phyloP scores from a whole-genome alignment of 1,140 invertebrate genomes.

The Tribolium madens region DNA sequence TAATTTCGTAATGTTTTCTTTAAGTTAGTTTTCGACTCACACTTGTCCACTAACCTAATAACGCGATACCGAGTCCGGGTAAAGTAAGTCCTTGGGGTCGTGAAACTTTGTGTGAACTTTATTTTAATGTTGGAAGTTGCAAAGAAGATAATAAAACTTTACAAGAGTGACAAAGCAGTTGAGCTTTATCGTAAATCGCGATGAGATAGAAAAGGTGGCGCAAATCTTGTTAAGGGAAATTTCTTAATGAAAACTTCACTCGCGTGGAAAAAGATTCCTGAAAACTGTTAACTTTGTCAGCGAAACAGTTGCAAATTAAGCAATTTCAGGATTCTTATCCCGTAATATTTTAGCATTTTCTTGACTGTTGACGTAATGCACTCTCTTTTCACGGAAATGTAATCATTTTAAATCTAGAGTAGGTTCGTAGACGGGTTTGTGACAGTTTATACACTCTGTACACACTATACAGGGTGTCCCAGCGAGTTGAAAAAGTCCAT shows the following conservation, averaged over 20 bases:
- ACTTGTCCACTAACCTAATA: conserved; percentile 1
- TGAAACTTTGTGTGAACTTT: background rate
- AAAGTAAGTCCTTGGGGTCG: background rate
- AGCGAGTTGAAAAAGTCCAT: too few relatives aligned
- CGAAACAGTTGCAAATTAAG: background rate
- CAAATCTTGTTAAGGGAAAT: conserved; percentile 11
- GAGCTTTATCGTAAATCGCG: background rate
- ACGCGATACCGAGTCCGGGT: background rate
- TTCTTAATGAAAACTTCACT: conserved; percentile 6
- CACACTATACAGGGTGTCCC: background rate
- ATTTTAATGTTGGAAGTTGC: background rate
- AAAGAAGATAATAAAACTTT: conserved; percentile 23
- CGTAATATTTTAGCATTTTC: too few relatives aligned
- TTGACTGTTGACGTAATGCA: background rate
- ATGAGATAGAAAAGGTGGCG: background rate
- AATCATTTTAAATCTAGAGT: conserved; percentile 12
- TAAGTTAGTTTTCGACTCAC: conserved; percentile 4
- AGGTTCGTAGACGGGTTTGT: background rate
- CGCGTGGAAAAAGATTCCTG: background rate
- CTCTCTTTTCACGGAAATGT: background rate
- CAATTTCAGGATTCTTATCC: background rate
- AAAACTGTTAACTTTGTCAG: background rate
- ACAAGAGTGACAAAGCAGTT: conserved; percentile 29
- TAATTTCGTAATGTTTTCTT: conserved; percentile 1
- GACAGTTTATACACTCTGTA: background rate